Evolutionary conservation across 2,797 vertebrate genomes (phyloP).

Genomic region (Scleropages formosus): DNA sequence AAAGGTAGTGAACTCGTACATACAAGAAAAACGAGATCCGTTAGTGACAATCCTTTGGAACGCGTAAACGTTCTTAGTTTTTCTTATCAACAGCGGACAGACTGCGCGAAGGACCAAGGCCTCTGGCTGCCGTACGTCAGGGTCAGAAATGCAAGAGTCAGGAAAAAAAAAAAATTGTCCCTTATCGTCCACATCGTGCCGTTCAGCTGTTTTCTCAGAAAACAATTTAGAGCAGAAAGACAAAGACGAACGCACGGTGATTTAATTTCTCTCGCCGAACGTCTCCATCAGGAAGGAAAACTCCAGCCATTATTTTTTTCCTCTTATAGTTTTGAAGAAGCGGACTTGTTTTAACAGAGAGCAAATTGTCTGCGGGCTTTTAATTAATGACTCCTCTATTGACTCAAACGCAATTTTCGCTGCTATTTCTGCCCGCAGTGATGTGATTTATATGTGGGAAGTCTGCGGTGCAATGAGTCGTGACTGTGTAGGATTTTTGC

Average conservation of each 20-base stretch:
- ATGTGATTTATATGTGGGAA: constrained; percentile 37
- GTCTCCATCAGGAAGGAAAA: constrained; percentile 28
- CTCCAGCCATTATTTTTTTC: constrained; percentile 12
- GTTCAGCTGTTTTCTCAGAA: no score
- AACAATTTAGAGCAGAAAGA: background rate
- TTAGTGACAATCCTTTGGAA: no score
- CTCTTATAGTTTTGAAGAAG: constrained; percentile 10
- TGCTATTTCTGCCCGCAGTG: constrained; percentile 29
- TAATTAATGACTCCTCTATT: constrained; percentile 42
- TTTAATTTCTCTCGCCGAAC: constrained; percentile 41
- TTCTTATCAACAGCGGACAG: no score
- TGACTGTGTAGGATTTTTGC: constrained; percentile 29
- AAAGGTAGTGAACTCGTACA: no score
- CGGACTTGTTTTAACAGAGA: constrained; percentile 36
- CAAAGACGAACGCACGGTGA: constrained; percentile 24
- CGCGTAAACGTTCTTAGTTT: no score
- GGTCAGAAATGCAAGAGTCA: no score
- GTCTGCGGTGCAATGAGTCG: constrained; percentile 35
- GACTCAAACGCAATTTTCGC: constrained; percentile 35
- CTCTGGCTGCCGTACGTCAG: no score
- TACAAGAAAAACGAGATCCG: no score
- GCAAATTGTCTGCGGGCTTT: constrained; percentile 39
- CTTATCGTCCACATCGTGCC: background rate
- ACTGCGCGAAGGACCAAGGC: no score
- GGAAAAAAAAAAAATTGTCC: background rate